These are phyloP conservation scores for Falco concolor DNA, from an alignment of 2,797 vertebrate genomes.

Conservation along the genomic window DNA sequence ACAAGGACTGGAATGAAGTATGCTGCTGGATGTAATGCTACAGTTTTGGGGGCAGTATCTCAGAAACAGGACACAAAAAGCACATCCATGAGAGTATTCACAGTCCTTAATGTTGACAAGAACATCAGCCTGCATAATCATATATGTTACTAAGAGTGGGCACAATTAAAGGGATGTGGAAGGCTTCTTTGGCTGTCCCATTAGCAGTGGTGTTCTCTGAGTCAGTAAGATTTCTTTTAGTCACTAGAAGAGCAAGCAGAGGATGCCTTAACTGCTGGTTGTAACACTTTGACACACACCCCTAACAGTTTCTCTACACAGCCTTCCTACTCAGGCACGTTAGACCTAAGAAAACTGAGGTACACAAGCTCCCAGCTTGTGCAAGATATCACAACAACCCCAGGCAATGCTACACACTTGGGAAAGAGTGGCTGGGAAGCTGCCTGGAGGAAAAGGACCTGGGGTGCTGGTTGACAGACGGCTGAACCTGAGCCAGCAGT, in stretches of 20 bases:
- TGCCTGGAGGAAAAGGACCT: not conserved
- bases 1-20: not conserved
- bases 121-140: fast-evolving
- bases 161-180: not conserved
- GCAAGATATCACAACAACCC: not conserved
- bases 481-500: too few species aligned
- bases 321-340: not conserved
- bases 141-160: not conserved
- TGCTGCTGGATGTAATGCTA: not conserved
- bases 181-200: not conserved
- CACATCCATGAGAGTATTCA: not conserved
- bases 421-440: not conserved
- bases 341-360: not conserved
- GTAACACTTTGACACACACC: fast-evolving
- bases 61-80: not conserved
- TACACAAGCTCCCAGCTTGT: fast-evolving
- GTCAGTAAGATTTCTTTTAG: not conserved
- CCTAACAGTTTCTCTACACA: not conserved
- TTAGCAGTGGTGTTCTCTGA: not conserved
- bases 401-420: not conserved
- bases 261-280: fast-evolving
- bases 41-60: not conserved
- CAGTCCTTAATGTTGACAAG: not conserved
- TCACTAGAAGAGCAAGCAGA: not conserved
- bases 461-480: not conserved